A percentile compares a stretch with the other conserved stretches of the same genome.
Evolutionary conservation across 1,140 invertebrate species (phyloP).

Genomic region (Diorhabda carinulata): DNA sequence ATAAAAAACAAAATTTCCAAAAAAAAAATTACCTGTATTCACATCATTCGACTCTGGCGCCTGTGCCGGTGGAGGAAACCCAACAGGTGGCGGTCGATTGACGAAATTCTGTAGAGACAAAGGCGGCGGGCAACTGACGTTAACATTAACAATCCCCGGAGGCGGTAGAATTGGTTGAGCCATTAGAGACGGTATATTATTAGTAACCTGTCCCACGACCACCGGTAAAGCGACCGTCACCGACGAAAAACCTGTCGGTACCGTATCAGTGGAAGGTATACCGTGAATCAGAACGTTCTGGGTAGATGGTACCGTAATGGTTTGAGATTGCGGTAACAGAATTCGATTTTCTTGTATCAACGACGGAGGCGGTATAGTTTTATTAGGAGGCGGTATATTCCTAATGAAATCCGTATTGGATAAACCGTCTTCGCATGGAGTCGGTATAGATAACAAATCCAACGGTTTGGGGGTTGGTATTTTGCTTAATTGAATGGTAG

Average conservation of each 20-base stretch:
- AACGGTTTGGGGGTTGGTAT: constrained; percentile 47
- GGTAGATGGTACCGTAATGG: constrained; percentile 16
- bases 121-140: constrained; percentile 41
- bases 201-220: constrained; percentile 25
- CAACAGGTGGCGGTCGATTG: constrained; percentile 35
- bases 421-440: constrained; percentile 34
- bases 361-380: constrained; percentile 42
- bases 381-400: constrained; percentile 47
- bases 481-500: constrained; percentile 44
- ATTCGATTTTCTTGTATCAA: constrained; percentile 25
- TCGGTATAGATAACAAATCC: constrained; percentile 44
- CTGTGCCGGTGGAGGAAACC: constrained; percentile 45
- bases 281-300: constrained; percentile 21
- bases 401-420: constrained; percentile 43
- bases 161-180: constrained; percentile 47
- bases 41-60: constrained; percentile 34
- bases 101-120: constrained; percentile 37
- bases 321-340: constrained; percentile 18
- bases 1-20: neutral
- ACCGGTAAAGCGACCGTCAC: constrained; percentile 30
- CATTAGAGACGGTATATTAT: constrained; percentile 44
- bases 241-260: constrained; percentile 27
- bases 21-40: constrained; percentile 36
- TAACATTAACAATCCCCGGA: constrained; percentile 49
- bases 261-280: constrained; percentile 15